Evolutionary conservation across 2,113 vertebrate species (phyloP), one percentile per base, ranked within the genome.

Genomic region (Saguinus midas): DNA sequence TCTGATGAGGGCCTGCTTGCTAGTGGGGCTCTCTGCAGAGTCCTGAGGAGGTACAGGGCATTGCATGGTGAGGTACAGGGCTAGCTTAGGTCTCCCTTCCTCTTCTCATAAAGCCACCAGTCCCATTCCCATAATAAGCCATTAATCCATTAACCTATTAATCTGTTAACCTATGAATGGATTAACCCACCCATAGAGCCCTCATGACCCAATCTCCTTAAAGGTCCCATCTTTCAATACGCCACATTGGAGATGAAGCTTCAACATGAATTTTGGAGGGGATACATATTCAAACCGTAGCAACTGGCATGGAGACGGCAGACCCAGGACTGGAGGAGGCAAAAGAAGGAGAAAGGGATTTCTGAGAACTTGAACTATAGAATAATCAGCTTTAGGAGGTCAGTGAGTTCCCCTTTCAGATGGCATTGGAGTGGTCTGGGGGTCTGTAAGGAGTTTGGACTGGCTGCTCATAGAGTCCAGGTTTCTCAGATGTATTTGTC

Each of bases 371-470:
- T 13, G 40, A 80, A 27, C 76, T 35, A 0, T 43, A 8, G 52
- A 35, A 27, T 1, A 18, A 43, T 43, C 13, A n/a, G 55, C 78
- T 86, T 10, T 57, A 1, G 35, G 48, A 48, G 50, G n/a, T 25
- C 52, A 9, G 11, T 6, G 57, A 57, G 45, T 16, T 75, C 32
- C 27, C 11, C 14, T 35, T 43, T 8, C 16, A 37, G 50, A 23
- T 12, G 32, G n/a, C 0, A 0, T 58, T 8, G 17, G 48, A 20
- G 3, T 21, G 40, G 35, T 25, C 3, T 55, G 3, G 27, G 23
- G 13, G 1, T 82, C 68, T 82, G 52, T 9, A 43, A n/a, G 48
- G n/a, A 82, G 23, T 20, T 32, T 66, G 80, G 43, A 21, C 8
- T 18, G 72, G 32, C 25, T 0, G 0, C 10, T 16, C 20, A 9